Conservation (phyloP, 1,140 invertebrate species). For the Macrosteles quadrilineatus region DNA sequence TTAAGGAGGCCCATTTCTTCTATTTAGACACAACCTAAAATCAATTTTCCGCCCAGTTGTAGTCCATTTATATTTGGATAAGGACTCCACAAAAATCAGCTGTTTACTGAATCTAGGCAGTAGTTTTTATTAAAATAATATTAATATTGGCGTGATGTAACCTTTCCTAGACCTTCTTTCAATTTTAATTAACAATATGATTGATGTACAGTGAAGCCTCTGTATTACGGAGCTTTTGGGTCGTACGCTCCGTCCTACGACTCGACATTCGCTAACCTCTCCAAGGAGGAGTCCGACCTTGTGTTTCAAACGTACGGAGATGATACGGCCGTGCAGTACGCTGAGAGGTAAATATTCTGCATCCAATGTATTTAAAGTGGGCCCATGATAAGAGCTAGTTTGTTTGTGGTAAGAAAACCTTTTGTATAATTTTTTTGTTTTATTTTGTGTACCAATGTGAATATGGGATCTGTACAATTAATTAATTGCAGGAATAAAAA, state of each 20-base stretch:
- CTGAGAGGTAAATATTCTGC: conserved; percentile 60
- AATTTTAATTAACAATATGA: conserved; percentile 14
- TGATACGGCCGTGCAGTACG: conserved; percentile 84
- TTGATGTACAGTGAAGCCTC: conserved; percentile 68
- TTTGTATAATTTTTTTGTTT: not conserved
- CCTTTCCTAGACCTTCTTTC: too few relatives aligned
- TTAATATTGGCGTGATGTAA: not conserved
- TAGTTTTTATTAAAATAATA: too few relatives aligned
- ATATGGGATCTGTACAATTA: too few relatives aligned
- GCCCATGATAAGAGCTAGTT: not conserved
- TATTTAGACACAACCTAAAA: too few relatives aligned
- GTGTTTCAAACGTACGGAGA: conserved; percentile 90
- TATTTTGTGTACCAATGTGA: too few relatives aligned
- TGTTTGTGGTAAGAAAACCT: not conserved
- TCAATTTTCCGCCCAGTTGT: too few relatives aligned
- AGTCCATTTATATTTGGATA: too few relatives aligned
- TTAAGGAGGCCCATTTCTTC: too few relatives aligned
- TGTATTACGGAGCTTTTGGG: conserved; percentile 93
- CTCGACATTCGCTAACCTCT: conserved; percentile 91
- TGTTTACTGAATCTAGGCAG: too few relatives aligned
- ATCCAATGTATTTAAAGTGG: not conserved
- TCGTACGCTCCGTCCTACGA: conserved; percentile 95
- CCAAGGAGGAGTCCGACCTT: conserved; percentile 90
- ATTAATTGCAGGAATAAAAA: too few relatives aligned
- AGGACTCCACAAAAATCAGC: too few relatives aligned